Evolutionary conservation across 2,888 invertebrate species (phyloP).

Genomic region (Drosophila parthenogenetica): DNA sequence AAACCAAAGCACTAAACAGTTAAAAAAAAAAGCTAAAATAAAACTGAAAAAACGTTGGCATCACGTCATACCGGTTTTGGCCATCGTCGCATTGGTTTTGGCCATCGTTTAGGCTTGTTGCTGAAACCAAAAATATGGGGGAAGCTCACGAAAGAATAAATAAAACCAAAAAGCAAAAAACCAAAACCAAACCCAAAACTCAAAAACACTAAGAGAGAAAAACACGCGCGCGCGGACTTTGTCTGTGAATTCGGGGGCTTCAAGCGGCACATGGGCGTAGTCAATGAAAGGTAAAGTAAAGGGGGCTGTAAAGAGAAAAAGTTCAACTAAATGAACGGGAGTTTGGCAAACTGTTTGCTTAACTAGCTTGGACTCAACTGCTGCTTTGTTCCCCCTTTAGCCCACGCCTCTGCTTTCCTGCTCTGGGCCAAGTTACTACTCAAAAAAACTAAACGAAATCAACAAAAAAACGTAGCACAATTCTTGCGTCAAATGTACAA

Average conservation of each 20-base stretch:
- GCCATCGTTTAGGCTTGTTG: constrained; percentile 48
- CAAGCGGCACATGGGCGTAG: constrained; percentile 15
- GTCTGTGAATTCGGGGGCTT: constrained; percentile 24
- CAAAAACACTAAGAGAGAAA: constrained; percentile 53
- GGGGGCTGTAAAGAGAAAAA: neutral
- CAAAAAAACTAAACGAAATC: constrained; percentile 1
- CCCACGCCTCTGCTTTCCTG: neutral
- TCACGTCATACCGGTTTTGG: constrained; percentile 76
- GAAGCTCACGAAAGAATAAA: constrained; percentile 69
- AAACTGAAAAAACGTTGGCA: constrained; percentile 41
- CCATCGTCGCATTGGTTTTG: constrained; percentile 45
- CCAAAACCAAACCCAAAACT: neutral
- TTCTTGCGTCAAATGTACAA: constrained; percentile 47
- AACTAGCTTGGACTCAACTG: neutral
- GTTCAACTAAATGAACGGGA: too few relatives aligned
- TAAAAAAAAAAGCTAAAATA: constrained; percentile 30
- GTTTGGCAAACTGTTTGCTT: too few relatives aligned
- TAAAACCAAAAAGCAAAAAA: constrained; percentile 26
- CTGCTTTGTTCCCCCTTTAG: neutral
- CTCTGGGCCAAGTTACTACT: constrained; percentile 32
- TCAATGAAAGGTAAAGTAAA: neutral
- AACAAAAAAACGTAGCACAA: constrained; percentile 41
- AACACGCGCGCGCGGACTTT: constrained; percentile 59
- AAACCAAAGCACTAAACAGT: constrained; percentile 19
- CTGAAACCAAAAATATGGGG: constrained; percentile 60